Evolutionary conservation across 2,797 vertebrate genomes (phyloP).

Genomic region (Poeciliopsis presidionis): DNA sequence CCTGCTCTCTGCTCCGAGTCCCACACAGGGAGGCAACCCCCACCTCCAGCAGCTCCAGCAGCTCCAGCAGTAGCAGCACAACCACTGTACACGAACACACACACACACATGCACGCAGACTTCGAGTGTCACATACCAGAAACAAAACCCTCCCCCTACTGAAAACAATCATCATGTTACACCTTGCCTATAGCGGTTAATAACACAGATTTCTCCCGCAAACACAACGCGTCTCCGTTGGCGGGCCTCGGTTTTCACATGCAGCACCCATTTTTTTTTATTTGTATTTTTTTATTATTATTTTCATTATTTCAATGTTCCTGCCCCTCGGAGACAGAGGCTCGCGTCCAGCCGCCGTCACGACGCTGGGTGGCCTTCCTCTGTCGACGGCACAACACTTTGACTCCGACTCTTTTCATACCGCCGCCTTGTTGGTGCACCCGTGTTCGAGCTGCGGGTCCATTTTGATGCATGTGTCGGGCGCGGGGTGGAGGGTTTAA

Average conservation of each 20-base stretch:
- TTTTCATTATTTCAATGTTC: conserved; percentile 10
- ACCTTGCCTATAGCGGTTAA: conserved; percentile 19
- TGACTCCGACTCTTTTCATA: conserved; percentile 78
- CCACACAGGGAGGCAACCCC: conserved; percentile 76
- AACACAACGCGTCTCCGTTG: conserved; percentile 18
- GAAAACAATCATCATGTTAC: conserved; percentile 42
- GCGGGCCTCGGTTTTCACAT: conserved; percentile 13
- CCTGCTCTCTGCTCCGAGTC: conserved; percentile 88
- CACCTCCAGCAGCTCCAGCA: conserved; percentile 55
- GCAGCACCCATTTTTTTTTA: not conserved
- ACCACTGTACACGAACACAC: conserved; percentile 51
- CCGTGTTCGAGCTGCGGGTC: conserved; percentile 75
- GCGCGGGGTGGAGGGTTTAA: conserved; percentile 79
- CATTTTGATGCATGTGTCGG: conserved; percentile 80
- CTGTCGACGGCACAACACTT: conserved; percentile 56
- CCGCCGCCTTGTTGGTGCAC: conserved; percentile 75
- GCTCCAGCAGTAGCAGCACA: conserved; percentile 36
- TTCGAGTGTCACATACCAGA: conserved; percentile 39
- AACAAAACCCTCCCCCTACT: conserved; percentile 32
- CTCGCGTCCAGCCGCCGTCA: conserved; percentile 32
- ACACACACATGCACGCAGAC: conserved; percentile 8
- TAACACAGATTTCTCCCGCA: conserved; percentile 36
- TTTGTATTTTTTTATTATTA: no score
- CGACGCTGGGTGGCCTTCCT: conserved; percentile 40
- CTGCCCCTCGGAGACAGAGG: conserved; percentile 40